A percentile compares a stretch with the other conserved stretches of the same genome.
phyloP scores from a whole-genome alignment of 64 coral and sea anemone genomes.

The Montipora efflorescens region DNA sequence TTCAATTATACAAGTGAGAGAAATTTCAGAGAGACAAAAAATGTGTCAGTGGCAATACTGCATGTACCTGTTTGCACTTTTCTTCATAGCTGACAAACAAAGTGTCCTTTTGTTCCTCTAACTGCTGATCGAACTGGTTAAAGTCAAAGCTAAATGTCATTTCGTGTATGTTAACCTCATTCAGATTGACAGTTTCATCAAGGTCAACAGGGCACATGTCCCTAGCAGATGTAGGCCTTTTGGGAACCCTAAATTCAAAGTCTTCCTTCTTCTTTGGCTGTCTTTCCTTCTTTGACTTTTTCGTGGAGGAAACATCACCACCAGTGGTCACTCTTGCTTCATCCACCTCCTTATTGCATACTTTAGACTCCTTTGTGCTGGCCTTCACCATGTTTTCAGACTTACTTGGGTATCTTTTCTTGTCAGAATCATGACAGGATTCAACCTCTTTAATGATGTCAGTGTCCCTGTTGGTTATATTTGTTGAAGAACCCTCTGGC shows the following conservation, averaged over 20 bases:
- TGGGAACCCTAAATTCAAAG: conserved; percentile 59
- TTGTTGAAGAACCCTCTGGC: not conserved
- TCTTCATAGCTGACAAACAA: conserved; percentile 98
- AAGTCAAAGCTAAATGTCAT: conserved; percentile 97
- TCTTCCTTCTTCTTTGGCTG: conserved; percentile 13
- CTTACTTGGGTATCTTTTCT: not conserved
- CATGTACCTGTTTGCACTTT: conserved; percentile 81
- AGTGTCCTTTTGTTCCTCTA: conserved; percentile 80
- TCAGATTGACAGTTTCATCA: conserved; percentile 85
- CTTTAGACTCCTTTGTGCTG: not conserved
- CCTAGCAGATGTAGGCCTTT: conserved; percentile 1
- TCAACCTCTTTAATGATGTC: not conserved
- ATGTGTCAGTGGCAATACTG: not conserved
- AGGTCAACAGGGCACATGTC: conserved; percentile 23
- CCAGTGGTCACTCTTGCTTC: not conserved
- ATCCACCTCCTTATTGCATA: not conserved
- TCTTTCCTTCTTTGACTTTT: conserved; percentile 15
- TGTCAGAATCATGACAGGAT: not conserved
- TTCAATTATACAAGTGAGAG: too few relatives aligned
- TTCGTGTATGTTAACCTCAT: conserved; percentile 94
- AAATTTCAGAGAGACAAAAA: too few relatives aligned
- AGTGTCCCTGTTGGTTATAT: not conserved
- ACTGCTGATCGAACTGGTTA: conserved; percentile 88
- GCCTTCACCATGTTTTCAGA: not conserved
- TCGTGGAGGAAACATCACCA: not conserved